Conservation (phyloP, 2,888 invertebrate species). For the Ormyrus nitidulus region DNA sequence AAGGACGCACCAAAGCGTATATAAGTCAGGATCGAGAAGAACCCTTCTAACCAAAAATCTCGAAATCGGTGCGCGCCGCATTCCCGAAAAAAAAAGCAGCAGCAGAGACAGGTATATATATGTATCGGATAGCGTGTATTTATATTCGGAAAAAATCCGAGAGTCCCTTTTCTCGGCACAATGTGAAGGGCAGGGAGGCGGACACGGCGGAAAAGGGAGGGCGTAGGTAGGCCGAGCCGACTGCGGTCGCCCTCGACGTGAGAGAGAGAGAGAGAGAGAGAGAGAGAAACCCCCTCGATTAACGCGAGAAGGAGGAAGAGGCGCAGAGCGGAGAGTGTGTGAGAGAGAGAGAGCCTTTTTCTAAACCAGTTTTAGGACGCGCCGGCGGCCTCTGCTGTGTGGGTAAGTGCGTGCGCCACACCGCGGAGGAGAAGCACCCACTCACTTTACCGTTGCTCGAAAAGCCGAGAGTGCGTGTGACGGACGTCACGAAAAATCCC, state of each 20-base stretch:
- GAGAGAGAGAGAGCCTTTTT: conserved; percentile 50
- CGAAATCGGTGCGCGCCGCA: background rate
- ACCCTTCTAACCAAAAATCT: conserved; percentile 6
- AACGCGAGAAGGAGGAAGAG: conserved; percentile 8
- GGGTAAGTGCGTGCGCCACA: background rate
- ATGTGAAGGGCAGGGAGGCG: conserved; percentile 1
- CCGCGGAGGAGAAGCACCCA: conserved; percentile 61
- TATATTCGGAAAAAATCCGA: conserved; percentile 22
- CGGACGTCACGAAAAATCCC: conserved; percentile 41
- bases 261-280: background rate
- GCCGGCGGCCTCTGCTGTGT: conserved; percentile 54
- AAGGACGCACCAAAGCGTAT: too few species aligned
- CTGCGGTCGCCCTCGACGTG: conserved; percentile 27
- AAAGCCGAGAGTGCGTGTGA: conserved; percentile 19
- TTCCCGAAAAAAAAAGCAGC: background rate
- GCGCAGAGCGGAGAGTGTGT: background rate
- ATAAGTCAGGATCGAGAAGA: too few species aligned
- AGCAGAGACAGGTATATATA: background rate
- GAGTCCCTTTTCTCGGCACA: background rate
- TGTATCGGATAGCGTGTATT: conserved; percentile 19
- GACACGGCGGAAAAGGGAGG: conserved; percentile 24
- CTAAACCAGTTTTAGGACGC: conserved; percentile 73
- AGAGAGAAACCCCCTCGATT: conserved; percentile 34
- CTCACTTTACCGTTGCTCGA: conserved; percentile 73
- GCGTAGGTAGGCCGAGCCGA: background rate